These are phyloP conservation scores for Zophobas morio DNA, from an alignment of 1,140 invertebrate genomes.

Conservation along the genomic window DNA sequence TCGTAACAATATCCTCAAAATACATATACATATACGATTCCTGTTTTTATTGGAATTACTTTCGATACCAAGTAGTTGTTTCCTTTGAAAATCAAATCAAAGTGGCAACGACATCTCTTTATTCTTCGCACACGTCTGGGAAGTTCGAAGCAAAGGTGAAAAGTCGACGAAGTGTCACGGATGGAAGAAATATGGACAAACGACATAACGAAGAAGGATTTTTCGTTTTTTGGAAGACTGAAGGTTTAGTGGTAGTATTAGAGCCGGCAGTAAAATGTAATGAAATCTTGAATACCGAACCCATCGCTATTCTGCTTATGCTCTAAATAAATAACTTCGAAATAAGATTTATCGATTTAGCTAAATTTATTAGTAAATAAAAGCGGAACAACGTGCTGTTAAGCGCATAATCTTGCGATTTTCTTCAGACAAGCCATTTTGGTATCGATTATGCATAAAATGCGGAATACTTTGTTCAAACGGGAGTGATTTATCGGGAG, in stretches of 20 bases:
- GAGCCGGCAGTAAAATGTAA: conserved; percentile 20
- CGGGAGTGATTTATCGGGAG: too few species aligned
- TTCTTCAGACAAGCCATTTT: conserved; percentile 9
- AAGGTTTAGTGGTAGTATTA: background rate
- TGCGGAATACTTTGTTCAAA: background rate
- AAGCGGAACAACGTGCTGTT: conserved; percentile 15
- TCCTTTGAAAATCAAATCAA: too few species aligned
- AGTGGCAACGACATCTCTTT: too few species aligned
- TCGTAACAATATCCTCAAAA: too few species aligned
- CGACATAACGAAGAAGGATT: too few species aligned
- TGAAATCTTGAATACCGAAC: conserved; percentile 11
- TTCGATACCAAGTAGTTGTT: too few species aligned
- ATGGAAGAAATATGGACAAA: background rate
- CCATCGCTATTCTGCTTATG: background rate
- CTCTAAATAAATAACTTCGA: conserved; percentile 12
- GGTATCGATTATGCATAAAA: conserved; percentile 4
- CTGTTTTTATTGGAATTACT: too few species aligned
- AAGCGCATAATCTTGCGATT: conserved; percentile 7
- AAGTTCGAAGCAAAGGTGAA: background rate
- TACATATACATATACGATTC: too few species aligned
- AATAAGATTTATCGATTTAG: conserved; percentile 25
- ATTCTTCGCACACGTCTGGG: too few species aligned
- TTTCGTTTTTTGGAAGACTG: too few species aligned
- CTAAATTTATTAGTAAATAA: conserved; percentile 32
- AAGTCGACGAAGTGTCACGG: background rate